Percentiles rank a stretch among this genome's conserved stretches.
Conservation (phyloP, 2,113 vertebrate genomes). For the Aegotheles bennettii region DNA sequence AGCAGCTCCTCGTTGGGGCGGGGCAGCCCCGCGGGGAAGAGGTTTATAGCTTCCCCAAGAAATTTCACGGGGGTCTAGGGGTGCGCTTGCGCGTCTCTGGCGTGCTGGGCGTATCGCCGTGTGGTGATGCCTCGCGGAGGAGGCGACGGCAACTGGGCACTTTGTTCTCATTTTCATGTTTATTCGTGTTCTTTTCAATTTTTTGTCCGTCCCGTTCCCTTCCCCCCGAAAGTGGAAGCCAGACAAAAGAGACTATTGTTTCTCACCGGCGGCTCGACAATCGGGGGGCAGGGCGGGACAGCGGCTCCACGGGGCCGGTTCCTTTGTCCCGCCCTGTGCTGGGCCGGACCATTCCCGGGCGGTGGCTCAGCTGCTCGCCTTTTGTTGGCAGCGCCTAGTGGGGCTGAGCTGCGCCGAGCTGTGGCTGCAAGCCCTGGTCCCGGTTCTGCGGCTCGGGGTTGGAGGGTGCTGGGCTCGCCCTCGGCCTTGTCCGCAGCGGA, state of each 20-base stretch:
- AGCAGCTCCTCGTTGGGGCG: background rate
- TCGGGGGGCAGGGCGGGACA: conserved; percentile 52
- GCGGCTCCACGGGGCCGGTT: background rate
- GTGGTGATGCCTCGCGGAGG: background rate
- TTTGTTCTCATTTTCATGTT: conserved; percentile 88
- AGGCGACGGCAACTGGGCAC: conserved; percentile 60
- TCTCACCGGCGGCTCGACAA: background rate
- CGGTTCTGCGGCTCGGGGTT: background rate
- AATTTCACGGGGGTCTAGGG: background rate
- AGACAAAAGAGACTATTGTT: conserved; percentile 80
- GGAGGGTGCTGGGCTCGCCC: background rate
- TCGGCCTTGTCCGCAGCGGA: background rate
- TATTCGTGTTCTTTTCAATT: conserved; percentile 78
- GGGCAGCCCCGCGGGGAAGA: background rate
- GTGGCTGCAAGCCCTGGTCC: background rate
- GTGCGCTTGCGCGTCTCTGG: background rate
- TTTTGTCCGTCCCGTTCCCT: background rate
- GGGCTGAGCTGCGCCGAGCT: background rate
- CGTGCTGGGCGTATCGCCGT: background rate
- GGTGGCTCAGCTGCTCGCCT: background rate
- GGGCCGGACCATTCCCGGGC: background rate
- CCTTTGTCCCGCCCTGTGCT: background rate
- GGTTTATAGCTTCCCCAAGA: background rate
- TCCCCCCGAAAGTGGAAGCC: conserved; percentile 72
- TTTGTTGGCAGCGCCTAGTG: background rate